These are phyloP conservation scores for Reticulitermes lucifugus DNA, from an alignment of 2,888 invertebrate species.

Conservation along the genomic window DNA sequence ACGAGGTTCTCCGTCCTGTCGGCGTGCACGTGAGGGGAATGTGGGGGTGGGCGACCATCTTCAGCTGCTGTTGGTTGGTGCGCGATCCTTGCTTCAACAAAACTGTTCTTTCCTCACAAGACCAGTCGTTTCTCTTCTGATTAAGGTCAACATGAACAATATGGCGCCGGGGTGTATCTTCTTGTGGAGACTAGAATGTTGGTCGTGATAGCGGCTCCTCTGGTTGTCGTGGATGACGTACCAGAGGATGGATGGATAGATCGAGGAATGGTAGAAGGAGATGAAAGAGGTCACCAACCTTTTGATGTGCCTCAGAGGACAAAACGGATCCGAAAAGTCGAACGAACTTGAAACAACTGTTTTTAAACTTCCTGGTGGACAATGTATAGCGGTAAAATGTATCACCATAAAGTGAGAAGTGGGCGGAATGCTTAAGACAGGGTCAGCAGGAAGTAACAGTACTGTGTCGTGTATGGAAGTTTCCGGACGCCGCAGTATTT, in stretches of 20 bases:
- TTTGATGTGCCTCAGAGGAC: background rate
- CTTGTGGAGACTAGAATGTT: background rate
- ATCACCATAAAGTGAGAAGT: too few relatives aligned
- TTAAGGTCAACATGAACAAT: background rate
- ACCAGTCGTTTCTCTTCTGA: background rate
- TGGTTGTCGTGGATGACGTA: background rate
- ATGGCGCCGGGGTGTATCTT: background rate
- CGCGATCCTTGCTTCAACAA: background rate
- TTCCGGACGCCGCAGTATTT: too few relatives aligned
- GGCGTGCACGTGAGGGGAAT: background rate
- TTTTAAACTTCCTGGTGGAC: background rate
- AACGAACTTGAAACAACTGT: background rate
- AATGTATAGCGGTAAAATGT: too few relatives aligned
- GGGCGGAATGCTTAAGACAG: too few relatives aligned
- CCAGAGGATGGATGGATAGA: background rate
- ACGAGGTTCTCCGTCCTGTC: background rate
- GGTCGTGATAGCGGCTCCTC: background rate
- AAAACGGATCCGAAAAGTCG: slow-evolving; percentile 3
- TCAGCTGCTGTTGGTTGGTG: background rate
- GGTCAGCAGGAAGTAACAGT: too few relatives aligned
- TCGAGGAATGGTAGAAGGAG: background rate
- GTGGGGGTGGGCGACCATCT: background rate
- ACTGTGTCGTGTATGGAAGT: too few relatives aligned
- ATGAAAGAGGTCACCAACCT: slow-evolving; percentile 2
- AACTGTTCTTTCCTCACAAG: background rate